Evolutionary conservation across 2,797 vertebrate genomes (phyloP).

Genomic region (Crax fasciolata): DNA sequence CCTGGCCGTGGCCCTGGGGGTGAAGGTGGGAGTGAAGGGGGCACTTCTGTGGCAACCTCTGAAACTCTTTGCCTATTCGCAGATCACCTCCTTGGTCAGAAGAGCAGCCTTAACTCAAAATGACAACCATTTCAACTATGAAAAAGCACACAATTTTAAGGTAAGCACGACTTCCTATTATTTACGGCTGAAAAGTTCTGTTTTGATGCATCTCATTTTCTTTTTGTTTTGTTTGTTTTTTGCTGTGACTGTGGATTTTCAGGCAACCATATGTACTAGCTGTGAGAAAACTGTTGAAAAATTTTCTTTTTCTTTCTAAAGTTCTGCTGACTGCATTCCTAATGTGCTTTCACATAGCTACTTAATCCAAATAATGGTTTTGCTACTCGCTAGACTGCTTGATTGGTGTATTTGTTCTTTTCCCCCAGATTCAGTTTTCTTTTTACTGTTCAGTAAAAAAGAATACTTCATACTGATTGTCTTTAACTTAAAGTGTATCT

Average conservation of each 20-base stretch:
- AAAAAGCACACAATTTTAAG: conserved; percentile 99
- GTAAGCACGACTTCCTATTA: conserved; percentile 81
- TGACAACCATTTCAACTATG: conserved; percentile 94
- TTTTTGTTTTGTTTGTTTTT: conserved; percentile 1
- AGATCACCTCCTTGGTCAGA: conserved; percentile 94
- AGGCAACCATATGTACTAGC: not conserved
- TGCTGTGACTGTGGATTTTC: not conserved
- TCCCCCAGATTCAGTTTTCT: not conserved
- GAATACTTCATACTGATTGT: not conserved
- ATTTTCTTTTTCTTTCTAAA: not conserved
- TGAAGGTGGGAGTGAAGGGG: conserved; percentile 91
- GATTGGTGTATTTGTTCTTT: not conserved
- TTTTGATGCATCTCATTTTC: not conserved
- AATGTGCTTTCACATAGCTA: not conserved
- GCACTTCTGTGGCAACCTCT: conserved; percentile 94
- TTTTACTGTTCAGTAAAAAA: not conserved
- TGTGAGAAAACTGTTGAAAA: not conserved
- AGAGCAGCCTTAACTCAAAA: conserved; percentile 92
- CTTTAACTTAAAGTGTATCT: not conserved
- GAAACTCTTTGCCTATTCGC: conserved; percentile 97
- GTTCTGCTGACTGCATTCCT: not conserved
- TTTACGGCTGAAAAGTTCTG: not conserved
- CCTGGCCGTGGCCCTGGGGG: conserved; percentile 92
- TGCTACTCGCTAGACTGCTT: not conserved
- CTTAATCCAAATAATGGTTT: not conserved